These are phyloP conservation scores for Varanus salvator DNA, from an alignment of 2,113 vertebrate genomes.

Conservation along the genomic window DNA sequence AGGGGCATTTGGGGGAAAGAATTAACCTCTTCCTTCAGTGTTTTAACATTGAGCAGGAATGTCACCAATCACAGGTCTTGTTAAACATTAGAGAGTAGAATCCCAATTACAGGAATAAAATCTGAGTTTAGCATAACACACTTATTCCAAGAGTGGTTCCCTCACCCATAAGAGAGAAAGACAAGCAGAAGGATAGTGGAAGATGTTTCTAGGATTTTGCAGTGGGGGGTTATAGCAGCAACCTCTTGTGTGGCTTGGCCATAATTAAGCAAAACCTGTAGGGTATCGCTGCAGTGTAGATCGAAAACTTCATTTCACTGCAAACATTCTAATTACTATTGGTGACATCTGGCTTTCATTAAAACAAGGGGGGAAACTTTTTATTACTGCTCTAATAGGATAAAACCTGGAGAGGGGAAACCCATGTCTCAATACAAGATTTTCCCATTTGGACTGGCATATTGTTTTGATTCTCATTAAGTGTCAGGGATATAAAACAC, in stretches of 20 bases:
- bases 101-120: not conserved
- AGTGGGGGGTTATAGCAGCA: constrained; percentile 27
- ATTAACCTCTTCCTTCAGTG: not conserved
- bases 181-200: not conserved
- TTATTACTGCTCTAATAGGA: constrained; percentile 39
- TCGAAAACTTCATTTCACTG: constrained; percentile 32
- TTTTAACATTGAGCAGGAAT: not conserved
- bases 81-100: not conserved
- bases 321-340: constrained; percentile 42
- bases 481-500: constrained; percentile 18
- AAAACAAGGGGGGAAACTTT: constrained; percentile 27
- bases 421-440: not conserved
- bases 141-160: not conserved
- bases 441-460: constrained; percentile 26
- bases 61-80: too few species aligned
- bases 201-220: not conserved
- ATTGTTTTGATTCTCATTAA: constrained; percentile 26
- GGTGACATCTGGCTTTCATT: constrained; percentile 42
- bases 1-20: not conserved
- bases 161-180: not conserved
- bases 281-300: constrained; percentile 14
- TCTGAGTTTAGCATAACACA: not conserved
- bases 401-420: constrained; percentile 19
- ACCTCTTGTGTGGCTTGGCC: constrained; percentile 35
- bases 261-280: constrained; percentile 45